Evolutionary conservation across 2,797 vertebrate species (phyloP).

Genomic region (Aulostomus chinensis): DNA sequence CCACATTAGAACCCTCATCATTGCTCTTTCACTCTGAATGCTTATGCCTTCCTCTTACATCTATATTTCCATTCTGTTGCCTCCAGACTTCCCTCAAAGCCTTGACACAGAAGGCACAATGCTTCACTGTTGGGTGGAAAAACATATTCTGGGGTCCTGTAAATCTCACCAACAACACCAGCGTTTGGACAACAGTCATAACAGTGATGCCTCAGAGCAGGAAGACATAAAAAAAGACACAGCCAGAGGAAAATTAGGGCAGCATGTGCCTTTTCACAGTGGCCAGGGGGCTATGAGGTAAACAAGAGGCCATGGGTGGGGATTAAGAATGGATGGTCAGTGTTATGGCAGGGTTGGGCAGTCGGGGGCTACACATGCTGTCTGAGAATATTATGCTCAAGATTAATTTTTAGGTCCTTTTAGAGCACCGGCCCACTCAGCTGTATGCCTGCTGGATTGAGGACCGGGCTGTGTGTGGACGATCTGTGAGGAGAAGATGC

Average conservation of each 20-base stretch:
- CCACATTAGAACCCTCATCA: no score
- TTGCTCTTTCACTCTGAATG: no score
- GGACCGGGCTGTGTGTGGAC: slow-evolving; percentile 31
- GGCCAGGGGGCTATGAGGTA: slow-evolving; percentile 49
- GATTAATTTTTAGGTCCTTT: slow-evolving; percentile 36
- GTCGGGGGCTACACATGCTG: slow-evolving; percentile 51
- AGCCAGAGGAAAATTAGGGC: slow-evolving; percentile 40
- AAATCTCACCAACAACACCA: slow-evolving; percentile 38
- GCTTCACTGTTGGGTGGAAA: slow-evolving; percentile 13
- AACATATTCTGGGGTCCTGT: slow-evolving; percentile 22
- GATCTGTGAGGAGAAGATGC: slow-evolving; percentile 48
- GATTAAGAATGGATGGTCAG: slow-evolving; percentile 57
- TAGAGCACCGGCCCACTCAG: slow-evolving; percentile 40
- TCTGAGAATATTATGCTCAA: slow-evolving; percentile 64
- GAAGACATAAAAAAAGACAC: slow-evolving; percentile 43
- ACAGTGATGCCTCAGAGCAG: slow-evolving; percentile 36
- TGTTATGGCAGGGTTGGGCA: slow-evolving; percentile 39
- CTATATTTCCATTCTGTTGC: slow-evolving; percentile 3
- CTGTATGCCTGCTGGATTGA: slow-evolving; percentile 49
- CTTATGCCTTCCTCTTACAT: no score
- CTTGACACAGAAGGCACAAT: slow-evolving; percentile 20
- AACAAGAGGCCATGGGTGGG: slow-evolving; percentile 61
- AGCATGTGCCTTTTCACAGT: slow-evolving; percentile 52
- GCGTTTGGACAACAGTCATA: slow-evolving; percentile 46
- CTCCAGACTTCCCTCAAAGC: not conserved